Percentiles rank a stretch among this genome's conserved stretches.
phyloP scores from a whole-genome alignment of 2,113 vertebrate genomes.

The Odocoileus hemionus region DNA sequence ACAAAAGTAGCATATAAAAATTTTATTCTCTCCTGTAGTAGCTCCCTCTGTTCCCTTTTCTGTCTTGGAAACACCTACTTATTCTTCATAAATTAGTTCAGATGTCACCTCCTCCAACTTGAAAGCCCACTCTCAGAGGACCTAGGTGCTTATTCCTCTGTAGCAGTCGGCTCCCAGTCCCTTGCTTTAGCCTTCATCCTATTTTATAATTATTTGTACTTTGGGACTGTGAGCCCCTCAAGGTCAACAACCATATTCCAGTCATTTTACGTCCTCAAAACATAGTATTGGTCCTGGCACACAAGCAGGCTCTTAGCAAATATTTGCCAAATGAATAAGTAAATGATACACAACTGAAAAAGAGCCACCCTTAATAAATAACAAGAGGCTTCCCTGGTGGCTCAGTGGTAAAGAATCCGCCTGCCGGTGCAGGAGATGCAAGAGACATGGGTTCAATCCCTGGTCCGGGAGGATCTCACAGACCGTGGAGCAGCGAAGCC shows the following conservation, averaged over 20 bases:
- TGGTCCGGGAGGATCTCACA: not conserved
- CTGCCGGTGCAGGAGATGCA: not conserved
- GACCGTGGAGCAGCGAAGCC: not conserved
- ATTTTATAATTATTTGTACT: not conserved
- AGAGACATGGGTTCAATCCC: not conserved
- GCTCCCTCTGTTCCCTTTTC: not conserved
- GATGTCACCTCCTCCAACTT: not conserved
- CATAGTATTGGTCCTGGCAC: not conserved
- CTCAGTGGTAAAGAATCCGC: not conserved
- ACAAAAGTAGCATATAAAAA: not conserved
- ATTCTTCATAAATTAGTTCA: not conserved
- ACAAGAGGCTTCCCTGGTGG: not conserved
- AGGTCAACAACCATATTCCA: not conserved
- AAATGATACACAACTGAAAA: not conserved
- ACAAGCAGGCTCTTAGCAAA: not conserved
- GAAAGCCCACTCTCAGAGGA: not conserved
- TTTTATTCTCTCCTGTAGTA: not conserved
- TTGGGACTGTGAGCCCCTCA: not conserved
- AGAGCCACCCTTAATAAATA: constrained; percentile 6
- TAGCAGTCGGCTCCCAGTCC: not conserved
- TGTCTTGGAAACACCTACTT: not conserved
- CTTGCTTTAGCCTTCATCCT: not conserved
- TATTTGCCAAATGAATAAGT: constrained; percentile 22
- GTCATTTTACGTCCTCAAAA: not conserved
- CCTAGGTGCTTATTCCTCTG: not conserved